These are phyloP conservation scores for Parelbella ahira DNA, from an alignment of 2,888 invertebrate species.

Conservation along the genomic window DNA sequence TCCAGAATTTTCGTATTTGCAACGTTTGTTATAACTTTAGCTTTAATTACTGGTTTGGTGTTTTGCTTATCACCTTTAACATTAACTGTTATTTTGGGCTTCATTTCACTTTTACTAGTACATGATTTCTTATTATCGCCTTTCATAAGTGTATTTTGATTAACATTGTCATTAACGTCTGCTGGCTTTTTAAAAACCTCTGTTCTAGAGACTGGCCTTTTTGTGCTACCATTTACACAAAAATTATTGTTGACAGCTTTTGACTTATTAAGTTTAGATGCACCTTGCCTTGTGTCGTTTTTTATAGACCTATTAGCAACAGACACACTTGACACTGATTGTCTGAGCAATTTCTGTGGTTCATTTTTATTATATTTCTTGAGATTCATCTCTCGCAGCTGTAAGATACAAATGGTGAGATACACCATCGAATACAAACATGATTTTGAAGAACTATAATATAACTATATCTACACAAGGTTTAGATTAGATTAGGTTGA, in stretches of 20 bases:
- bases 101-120: constrained; percentile 6
- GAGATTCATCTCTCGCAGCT: constrained; percentile 60
- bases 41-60: background rate
- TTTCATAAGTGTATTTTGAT: background rate
- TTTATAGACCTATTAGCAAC: constrained; percentile 25
- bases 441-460: too few relatives aligned
- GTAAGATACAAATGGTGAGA: constrained; percentile 35
- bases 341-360: constrained; percentile 13
- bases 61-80: background rate
- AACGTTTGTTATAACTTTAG: background rate
- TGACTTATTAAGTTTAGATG: constrained; percentile 12
- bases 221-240: constrained; percentile 21
- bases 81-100: constrained; percentile 1
- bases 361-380: constrained; percentile 49
- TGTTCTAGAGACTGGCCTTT: constrained; percentile 38
- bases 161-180: background rate
- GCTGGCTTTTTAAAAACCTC: constrained; percentile 24
- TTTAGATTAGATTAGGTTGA: too few relatives aligned
- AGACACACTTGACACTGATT: constrained; percentile 27
- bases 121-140: background rate
- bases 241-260: constrained; percentile 38
- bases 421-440: too few relatives aligned
- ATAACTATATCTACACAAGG: too few relatives aligned
- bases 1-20: background rate
- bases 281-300: constrained; percentile 16